Evolutionary conservation across 2,797 vertebrate genomes (phyloP).

Genomic region (Phaenicophaeus curvirostris): DNA sequence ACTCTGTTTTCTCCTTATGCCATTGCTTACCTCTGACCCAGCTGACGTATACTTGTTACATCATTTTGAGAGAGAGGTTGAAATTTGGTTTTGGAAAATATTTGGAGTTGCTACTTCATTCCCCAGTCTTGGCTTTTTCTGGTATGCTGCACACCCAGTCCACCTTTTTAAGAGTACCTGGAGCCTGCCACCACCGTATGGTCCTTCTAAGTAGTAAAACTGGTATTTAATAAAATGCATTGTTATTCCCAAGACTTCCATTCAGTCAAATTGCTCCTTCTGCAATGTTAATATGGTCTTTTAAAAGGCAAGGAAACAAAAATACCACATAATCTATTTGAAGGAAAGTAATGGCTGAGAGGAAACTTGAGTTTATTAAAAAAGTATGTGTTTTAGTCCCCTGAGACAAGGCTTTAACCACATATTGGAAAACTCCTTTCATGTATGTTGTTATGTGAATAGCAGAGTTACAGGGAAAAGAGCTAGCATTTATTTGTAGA

Average conservation of each 20-base stretch:
- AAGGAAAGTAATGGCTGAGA: neutral
- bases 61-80: neutral
- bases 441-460: neutral
- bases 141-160: neutral
- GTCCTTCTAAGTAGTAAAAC: neutral
- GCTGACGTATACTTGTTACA: neutral
- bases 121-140: neutral
- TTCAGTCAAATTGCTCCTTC: neutral
- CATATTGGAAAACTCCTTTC: neutral
- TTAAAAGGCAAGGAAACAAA: neutral
- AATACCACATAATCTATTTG: neutral
- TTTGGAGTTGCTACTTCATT: neutral
- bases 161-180: neutral
- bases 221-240: neutral
- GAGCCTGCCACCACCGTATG: neutral
- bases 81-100: neutral
- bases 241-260: neutral
- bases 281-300: neutral
- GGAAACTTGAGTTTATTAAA: neutral
- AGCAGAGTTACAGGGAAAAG: neutral
- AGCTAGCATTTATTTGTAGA: neutral
- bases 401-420: neutral
- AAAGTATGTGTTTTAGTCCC: neutral
- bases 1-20: neutral
- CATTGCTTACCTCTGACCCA: neutral